Percentiles rank a stretch among this genome's conserved stretches.
Conservation (phyloP, 2,113 vertebrate genomes). For the Chionis minor region DNA sequence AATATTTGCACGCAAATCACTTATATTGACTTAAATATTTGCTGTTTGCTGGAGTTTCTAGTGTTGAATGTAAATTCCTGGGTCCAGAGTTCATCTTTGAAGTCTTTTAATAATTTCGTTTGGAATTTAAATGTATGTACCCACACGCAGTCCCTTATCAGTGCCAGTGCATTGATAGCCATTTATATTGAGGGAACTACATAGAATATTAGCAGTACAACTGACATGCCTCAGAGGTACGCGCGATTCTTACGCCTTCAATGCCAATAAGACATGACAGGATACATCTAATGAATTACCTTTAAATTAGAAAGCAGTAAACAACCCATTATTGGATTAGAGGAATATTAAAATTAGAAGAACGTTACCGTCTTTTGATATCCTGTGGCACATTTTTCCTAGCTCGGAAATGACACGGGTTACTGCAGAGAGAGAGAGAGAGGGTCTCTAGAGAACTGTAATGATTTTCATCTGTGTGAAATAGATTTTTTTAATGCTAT, state of each 20-base stretch:
- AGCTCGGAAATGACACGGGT: slow-evolving; percentile 40
- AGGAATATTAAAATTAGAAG: slow-evolving; percentile 62
- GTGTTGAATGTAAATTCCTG: not conserved
- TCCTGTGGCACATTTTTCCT: slow-evolving; percentile 46
- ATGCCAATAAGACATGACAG: slow-evolving; percentile 45
- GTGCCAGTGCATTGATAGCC: not conserved
- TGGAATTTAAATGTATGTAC: not conserved
- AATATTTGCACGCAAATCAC: not conserved
- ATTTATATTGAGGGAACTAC: not conserved
- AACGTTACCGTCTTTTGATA: slow-evolving; percentile 23
- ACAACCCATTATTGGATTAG: slow-evolving; percentile 61
- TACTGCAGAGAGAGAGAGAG: slow-evolving; percentile 32
- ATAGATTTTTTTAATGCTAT: slow-evolving; percentile 43
- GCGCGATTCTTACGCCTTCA: not conserved
- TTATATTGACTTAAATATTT: not conserved
- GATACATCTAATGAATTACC: slow-evolving; percentile 61
- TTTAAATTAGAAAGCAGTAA: slow-evolving; percentile 66
- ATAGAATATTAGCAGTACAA: not conserved
- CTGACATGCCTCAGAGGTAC: not conserved
- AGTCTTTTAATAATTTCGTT: not conserved
- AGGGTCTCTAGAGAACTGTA: slow-evolving; percentile 33
- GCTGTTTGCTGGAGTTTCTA: not conserved
- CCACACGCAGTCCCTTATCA: not conserved
- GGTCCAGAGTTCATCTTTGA: not conserved
- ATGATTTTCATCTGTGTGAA: slow-evolving; percentile 60